Base-by-base conservation (phyloP, 2,113 vertebrate species). In the Datnioides undecimradiatus region DNA sequence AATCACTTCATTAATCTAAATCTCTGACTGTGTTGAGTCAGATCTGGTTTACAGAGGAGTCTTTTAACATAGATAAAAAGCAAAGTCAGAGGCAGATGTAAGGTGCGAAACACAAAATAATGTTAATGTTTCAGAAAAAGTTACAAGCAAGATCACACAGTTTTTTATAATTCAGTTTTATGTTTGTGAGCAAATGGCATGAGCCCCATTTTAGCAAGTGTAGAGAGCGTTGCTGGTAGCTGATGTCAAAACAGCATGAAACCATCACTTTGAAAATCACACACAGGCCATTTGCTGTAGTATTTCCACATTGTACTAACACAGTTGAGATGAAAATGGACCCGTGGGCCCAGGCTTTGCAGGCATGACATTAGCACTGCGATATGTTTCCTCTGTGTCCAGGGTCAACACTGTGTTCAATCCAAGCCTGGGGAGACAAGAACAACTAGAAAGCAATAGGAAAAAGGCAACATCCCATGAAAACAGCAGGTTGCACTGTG, bases 191-290 rank as follows among this genome's bases (percentile, higher is more conserved):
- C 49, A 33, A 73, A 81, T 66, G 54, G 14, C 4, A 33, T 49
- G 54, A n/a, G 38, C 12, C 16, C 51, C 12, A 31, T 33, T 11
- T 72, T 31, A 54, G 46, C 19, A 29, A 40, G 23, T 31, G 19
- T 33, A 33, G 52, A 59, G 55, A 38, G 29, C 73, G 38, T 21
- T 14, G 17, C 21, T 54, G 16, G 41, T 41, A 41, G 57, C n/a
- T 76, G 49, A 74, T 71, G 45, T 80, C 40, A 82, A 60, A 76
- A 45, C 48, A 78, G 38, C 58, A 74, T 46, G 34, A 67, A 74
- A 45, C 14, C 38, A 72, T 71, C 63, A 60, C 38, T 60, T 29
- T 68, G 38, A 49, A 66, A 68, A 79, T 84, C 16, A 73, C 31
- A 62, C 33, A 2, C 27, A 72, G 36, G 66, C 46, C 40, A 80